phyloP scores from a whole-genome alignment of 2,888 invertebrate genomes.

The Falcaria lacertinaria region DNA sequence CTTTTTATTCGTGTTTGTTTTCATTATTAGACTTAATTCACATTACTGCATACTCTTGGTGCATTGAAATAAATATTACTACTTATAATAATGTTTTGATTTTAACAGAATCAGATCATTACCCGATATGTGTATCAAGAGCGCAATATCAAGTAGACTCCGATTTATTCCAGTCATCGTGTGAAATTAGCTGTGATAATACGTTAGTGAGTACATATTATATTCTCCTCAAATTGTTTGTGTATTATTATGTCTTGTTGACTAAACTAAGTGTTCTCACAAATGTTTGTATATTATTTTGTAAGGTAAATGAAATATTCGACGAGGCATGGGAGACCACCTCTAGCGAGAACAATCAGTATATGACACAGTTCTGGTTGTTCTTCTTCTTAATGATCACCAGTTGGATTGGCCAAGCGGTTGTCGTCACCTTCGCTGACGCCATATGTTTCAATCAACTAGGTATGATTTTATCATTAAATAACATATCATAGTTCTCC shows the following conservation, averaged over 20 bases:
- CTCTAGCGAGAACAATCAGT: slow-evolving; percentile 52
- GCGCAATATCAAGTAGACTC: slow-evolving; percentile 37
- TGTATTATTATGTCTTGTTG: too few relatives aligned
- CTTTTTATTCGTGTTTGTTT: too few relatives aligned
- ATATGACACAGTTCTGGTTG: slow-evolving; percentile 85
- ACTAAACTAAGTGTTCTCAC: too few relatives aligned
- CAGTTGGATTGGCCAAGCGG: slow-evolving; percentile 91
- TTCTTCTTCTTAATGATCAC: slow-evolving; percentile 87
- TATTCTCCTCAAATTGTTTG: too few relatives aligned
- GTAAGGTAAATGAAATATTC: slow-evolving; percentile 72
- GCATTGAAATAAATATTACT: too few relatives aligned
- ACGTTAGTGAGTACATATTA: slow-evolving; percentile 39
- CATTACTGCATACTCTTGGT: too few relatives aligned
- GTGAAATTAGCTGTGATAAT: slow-evolving; percentile 65
- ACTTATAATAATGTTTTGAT: too few relatives aligned
- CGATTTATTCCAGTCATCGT: slow-evolving; percentile 59
- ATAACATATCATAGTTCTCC: too few relatives aligned
- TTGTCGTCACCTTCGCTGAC: slow-evolving; percentile 92
- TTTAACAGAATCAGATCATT: slow-evolving; percentile 47
- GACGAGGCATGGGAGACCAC: slow-evolving; percentile 48
- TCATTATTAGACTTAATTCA: too few relatives aligned
- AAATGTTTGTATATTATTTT: too few relatives aligned
- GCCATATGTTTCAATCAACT: slow-evolving; percentile 92
- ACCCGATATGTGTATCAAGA: slow-evolving; percentile 52
- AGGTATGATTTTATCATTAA: too few relatives aligned